Evolutionary conservation across 2,888 invertebrate species (phyloP).

Genomic region (Antheraea assamensis): DNA sequence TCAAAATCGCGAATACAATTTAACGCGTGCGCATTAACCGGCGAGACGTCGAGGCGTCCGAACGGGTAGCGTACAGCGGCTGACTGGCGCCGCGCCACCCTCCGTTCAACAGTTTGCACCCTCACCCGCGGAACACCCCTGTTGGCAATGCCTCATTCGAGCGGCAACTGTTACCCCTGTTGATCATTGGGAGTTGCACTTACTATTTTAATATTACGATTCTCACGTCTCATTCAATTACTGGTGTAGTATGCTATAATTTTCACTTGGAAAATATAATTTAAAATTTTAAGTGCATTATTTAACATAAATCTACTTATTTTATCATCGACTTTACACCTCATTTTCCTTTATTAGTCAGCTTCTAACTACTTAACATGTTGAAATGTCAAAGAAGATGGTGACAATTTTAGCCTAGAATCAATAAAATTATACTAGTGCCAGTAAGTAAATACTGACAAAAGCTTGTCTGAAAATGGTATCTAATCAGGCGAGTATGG

Average conservation of each 20-base stretch:
- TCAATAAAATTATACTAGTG: no score
- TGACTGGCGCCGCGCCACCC: slow-evolving; percentile 74
- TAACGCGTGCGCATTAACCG: slow-evolving; percentile 39
- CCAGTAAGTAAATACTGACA: no score
- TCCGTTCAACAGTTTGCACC: slow-evolving; percentile 78
- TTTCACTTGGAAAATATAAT: not conserved
- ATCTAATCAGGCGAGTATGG: no score
- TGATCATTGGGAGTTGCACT: not conserved
- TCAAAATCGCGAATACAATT: slow-evolving; percentile 28
- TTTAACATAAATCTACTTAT: not conserved
- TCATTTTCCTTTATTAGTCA: not conserved
- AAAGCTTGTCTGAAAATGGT: no score
- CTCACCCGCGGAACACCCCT: slow-evolving; percentile 61
- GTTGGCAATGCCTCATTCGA: slow-evolving; percentile 24
- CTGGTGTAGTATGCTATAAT: not conserved
- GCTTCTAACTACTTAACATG: not conserved
- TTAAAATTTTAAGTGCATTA: not conserved
- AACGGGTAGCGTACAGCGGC: slow-evolving; percentile 59
- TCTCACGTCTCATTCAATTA: not conserved
- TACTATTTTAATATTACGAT: not conserved
- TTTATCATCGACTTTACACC: not conserved
- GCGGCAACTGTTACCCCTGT: not conserved
- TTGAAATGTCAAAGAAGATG: no score
- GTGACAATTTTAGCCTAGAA: no score
- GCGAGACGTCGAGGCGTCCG: slow-evolving; percentile 47